These are phyloP conservation scores for Melanotaenia boesemani DNA, from an alignment of 2,797 vertebrate genomes.

Conservation along the genomic window DNA sequence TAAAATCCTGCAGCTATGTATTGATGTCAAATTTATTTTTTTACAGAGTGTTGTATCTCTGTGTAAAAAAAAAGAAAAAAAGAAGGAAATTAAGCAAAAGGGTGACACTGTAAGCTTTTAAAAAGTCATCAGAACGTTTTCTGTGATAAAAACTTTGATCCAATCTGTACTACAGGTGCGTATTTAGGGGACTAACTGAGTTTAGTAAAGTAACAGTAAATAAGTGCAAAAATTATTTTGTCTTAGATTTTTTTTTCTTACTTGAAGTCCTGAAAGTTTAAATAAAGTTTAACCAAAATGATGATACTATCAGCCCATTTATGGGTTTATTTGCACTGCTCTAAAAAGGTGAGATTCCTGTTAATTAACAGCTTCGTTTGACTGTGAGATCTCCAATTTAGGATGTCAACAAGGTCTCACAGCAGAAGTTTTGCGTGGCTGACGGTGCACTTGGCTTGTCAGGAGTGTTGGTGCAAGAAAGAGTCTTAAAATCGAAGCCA, in stretches of 20 bases:
- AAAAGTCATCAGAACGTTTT: no score
- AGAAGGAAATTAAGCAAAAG: not conserved
- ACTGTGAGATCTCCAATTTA: conserved; percentile 8
- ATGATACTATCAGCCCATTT: not conserved
- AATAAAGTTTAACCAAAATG: not conserved
- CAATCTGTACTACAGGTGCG: not conserved
- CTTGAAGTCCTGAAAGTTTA: not conserved
- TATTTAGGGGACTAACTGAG: not conserved
- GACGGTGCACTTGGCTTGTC: conserved; percentile 1
- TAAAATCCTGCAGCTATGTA: no score
- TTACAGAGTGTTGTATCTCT: no score
- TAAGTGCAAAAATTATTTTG: not conserved
- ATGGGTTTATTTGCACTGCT: not conserved
- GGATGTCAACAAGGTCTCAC: conserved; percentile 31
- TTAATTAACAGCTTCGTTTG: conserved; percentile 36
- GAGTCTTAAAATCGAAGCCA: not conserved
- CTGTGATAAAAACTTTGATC: no score
- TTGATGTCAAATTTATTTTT: no score
- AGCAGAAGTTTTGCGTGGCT: conserved; percentile 5
- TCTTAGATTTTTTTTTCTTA: not conserved
- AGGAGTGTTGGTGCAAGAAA: not conserved
- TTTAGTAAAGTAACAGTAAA: not conserved
- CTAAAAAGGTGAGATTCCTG: not conserved
- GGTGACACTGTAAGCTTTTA: no score
- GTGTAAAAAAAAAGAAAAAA: no score